Conservation (phyloP, 2,797 vertebrate genomes). For the Eospalax fontanierii region DNA sequence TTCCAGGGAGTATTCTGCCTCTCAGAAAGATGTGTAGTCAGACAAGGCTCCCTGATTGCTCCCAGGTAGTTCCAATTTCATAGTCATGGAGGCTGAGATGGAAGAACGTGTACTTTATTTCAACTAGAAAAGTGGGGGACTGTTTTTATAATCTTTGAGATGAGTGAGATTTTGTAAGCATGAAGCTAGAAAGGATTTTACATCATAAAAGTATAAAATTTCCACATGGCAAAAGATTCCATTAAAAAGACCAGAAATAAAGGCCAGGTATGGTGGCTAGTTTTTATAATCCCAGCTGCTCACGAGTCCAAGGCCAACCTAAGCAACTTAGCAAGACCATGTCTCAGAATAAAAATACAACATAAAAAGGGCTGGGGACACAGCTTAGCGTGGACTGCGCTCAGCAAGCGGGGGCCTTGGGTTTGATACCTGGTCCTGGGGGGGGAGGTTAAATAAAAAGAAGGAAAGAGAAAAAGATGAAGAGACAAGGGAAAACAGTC, state of each 20-base stretch:
- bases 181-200: slow-evolving; percentile 60
- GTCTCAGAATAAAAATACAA: neutral
- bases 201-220: slow-evolving; percentile 62
- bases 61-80: slow-evolving; percentile 4
- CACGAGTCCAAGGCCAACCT: neutral
- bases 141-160: slow-evolving; percentile 56
- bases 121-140: slow-evolving; percentile 19
- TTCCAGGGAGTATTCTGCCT: slow-evolving; percentile 25
- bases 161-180: slow-evolving; percentile 49
- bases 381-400: neutral
- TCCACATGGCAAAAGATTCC: slow-evolving; percentile 39
- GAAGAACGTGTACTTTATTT: slow-evolving; percentile 53
- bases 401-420: neutral
- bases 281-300: neutral
- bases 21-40: neutral
- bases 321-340: neutral
- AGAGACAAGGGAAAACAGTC: slow-evolving; percentile 3
- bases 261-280: neutral
- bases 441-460: too few relatives aligned
- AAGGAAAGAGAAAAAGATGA: neutral
- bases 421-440: neutral
- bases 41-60: neutral
- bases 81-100: neutral
- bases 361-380: neutral
- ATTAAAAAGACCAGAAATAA: neutral